These are phyloP conservation scores for Temnopleurus reevesii DNA, from an alignment of 53 echinoderm and acorn worm genomes.

Conservation along the genomic window DNA sequence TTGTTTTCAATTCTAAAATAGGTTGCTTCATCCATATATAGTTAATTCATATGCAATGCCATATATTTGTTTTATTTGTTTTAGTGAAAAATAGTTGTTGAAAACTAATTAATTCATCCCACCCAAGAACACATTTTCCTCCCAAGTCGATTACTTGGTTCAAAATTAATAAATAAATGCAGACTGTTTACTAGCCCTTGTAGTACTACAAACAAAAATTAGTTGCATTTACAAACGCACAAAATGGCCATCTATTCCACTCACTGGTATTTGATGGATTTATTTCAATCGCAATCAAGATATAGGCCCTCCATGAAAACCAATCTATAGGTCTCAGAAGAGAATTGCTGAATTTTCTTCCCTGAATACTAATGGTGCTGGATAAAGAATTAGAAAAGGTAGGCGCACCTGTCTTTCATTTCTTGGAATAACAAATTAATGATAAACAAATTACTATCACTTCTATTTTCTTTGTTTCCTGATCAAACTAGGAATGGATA, in stretches of 20 bases:
- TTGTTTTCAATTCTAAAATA: too few species aligned
- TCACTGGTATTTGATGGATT: neutral
- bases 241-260: neutral
- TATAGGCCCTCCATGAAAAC: neutral
- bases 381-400: neutral
- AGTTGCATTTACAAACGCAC: neutral
- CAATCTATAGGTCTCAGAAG: neutral
- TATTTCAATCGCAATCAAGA: neutral
- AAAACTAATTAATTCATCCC: too few species aligned
- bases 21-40: too few species aligned
- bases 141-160: neutral
- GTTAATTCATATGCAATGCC: too few species aligned
- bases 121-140: neutral
- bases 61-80: too few species aligned
- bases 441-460: neutral
- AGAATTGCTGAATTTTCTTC: slow-evolving; percentile 16
- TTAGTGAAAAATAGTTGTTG: too few species aligned
- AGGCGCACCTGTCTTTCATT: neutral
- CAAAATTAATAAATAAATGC: too few species aligned
- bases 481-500: slow-evolving; percentile 19
- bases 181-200: too few species aligned
- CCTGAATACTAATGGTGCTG: too few species aligned
- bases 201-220: neutral
- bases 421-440: neutral
- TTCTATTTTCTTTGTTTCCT: neutral